Conservation (phyloP, 2,113 vertebrate species). For the Pygoscelis adeliae region DNA sequence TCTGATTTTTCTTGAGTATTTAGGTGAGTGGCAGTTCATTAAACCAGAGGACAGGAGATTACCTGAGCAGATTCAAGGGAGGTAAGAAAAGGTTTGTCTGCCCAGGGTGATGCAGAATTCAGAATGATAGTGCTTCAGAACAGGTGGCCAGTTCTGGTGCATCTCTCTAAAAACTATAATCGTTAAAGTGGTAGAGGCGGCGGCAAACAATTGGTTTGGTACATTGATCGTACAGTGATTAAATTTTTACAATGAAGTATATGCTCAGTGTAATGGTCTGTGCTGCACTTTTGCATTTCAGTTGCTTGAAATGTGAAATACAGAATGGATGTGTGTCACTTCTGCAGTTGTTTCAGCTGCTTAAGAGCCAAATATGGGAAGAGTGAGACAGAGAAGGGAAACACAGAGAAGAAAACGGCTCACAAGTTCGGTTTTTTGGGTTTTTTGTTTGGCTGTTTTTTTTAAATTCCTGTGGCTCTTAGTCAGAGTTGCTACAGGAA, state of each 20-base stretch:
- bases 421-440: neutral
- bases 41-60: neutral
- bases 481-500: neutral
- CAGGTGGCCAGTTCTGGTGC: neutral
- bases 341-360: neutral
- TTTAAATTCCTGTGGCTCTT: neutral
- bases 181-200: neutral
- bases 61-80: neutral
- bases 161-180: neutral
- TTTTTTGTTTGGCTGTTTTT: neutral
- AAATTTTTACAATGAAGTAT: neutral
- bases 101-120: neutral
- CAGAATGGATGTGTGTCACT: neutral
- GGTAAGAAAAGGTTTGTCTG: neutral
- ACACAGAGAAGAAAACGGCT: neutral
- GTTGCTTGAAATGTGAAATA: neutral
- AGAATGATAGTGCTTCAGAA: neutral
- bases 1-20: neutral
- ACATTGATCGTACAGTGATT: neutral
- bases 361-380: neutral
- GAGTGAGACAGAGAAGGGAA: neutral
- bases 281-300: neutral
- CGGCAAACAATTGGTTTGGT: neutral
- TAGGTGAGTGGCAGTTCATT: neutral
- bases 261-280: neutral